Evolutionary conservation across 37 sponge, comb jelly and placozoan genomes (phyloP).

Genomic region (Spongilla lacustris): DNA sequence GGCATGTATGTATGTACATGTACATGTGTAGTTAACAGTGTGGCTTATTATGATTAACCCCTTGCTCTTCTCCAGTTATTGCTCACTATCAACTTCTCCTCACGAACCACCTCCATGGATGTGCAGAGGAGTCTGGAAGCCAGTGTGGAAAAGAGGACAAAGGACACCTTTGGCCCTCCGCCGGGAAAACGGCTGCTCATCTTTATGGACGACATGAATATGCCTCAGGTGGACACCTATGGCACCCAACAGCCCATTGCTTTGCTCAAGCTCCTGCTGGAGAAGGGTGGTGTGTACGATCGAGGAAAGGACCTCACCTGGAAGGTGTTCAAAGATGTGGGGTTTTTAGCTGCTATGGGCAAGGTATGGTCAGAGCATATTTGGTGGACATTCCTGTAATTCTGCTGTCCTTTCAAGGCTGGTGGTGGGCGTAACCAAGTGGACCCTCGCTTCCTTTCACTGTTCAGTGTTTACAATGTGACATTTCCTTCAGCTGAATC

Average conservation of each 20-base stretch:
- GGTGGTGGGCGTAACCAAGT: constrained; percentile 99
- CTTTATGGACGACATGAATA: constrained; percentile 99
- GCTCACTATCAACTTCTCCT: constrained; percentile 98
- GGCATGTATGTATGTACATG: background rate
- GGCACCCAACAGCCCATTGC: constrained; percentile 99
- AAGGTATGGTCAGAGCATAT: constrained; percentile 58
- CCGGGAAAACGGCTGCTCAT: constrained; percentile 92
- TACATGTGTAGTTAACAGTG: background rate
- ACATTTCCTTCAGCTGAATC: constrained; percentile 95
- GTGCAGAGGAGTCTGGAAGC: constrained; percentile 97
- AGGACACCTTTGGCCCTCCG: constrained; percentile 98
- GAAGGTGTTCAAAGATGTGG: constrained; percentile 93
- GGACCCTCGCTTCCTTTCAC: constrained; percentile 93
- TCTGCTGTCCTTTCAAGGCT: constrained; percentile 47
- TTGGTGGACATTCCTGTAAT: background rate
- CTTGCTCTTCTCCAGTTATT: constrained; percentile 53
- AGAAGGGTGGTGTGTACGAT: constrained; percentile 98
- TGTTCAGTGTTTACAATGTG: constrained; percentile 95
- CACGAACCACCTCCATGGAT: constrained; percentile 97
- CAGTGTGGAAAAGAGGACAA: constrained; percentile 97
- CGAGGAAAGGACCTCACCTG: constrained; percentile 98
- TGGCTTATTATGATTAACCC: no score
- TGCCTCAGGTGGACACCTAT: constrained; percentile 98
- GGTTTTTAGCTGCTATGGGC: constrained; percentile 98
- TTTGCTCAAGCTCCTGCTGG: constrained; percentile 92